Conservation (phyloP, 2,113 vertebrate genomes). For the Eudyptes chrysolophus region DNA sequence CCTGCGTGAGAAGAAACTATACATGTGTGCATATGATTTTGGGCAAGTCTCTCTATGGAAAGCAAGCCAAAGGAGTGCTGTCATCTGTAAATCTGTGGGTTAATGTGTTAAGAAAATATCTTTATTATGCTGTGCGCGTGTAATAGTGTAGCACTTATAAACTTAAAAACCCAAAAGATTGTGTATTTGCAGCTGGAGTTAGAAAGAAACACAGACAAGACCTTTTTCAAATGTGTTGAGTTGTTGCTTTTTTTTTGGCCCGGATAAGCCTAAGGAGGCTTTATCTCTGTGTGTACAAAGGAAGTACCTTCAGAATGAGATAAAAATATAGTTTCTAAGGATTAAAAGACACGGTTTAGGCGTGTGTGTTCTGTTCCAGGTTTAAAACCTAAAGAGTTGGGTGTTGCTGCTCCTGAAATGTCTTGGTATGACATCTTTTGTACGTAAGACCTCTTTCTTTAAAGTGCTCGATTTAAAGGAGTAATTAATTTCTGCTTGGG, state of each 20-base stretch:
- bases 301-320: not conserved
- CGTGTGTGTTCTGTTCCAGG: not conserved
- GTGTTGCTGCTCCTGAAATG: not conserved
- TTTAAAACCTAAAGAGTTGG: not conserved
- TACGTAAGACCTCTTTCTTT: not conserved
- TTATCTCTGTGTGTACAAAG: not conserved
- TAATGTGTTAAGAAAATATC: not conserved
- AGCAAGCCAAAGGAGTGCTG: not conserved
- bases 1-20: not conserved
- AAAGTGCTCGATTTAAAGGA: not conserved
- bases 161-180: not conserved
- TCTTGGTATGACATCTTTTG: not conserved
- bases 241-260: not conserved
- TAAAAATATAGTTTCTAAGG: slow-evolving; percentile 11
- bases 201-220: not conserved
- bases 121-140: not conserved
- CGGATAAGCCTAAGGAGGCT: not conserved
- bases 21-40: rapidly evolving
- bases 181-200: not conserved
- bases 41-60: not conserved
- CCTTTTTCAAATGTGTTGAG: not conserved
- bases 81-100: not conserved
- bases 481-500: not conserved
- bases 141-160: not conserved
- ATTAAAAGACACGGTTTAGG: not conserved